Evolutionary conservation across 2,797 vertebrate genomes (phyloP).

Genomic region (Psittacula echo): DNA sequence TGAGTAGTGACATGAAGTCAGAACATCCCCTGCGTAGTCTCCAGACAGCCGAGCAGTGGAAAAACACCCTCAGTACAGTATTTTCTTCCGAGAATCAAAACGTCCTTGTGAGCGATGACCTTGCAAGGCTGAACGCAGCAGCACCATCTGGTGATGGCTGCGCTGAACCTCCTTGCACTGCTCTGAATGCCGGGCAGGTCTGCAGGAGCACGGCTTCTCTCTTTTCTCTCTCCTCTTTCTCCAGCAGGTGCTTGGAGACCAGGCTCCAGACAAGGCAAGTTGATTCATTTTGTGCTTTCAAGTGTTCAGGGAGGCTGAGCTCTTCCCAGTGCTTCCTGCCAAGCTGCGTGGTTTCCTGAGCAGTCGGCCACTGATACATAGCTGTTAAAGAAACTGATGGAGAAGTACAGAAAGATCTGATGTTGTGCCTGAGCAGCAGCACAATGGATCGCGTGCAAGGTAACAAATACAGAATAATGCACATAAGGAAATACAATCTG

Average conservation of each 20-base stretch:
- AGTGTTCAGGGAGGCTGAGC: background rate
- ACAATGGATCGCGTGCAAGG: background rate
- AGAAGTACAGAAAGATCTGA: background rate
- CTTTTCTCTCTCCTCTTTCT: background rate
- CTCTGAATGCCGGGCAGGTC: background rate
- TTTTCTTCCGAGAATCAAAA: background rate
- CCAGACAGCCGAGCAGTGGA: background rate
- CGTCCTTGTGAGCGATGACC: background rate
- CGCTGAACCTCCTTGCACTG: background rate
- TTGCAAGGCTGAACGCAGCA: constrained; percentile 28
- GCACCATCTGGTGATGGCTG: constrained; percentile 57
- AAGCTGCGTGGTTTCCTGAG: background rate
- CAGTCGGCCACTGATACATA: rapidly evolving
- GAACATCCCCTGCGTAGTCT: background rate
- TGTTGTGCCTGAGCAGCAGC: background rate
- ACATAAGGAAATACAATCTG: background rate
- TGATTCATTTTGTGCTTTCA: background rate
- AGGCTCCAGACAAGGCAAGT: background rate
- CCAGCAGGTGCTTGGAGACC: background rate
- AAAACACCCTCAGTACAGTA: background rate
- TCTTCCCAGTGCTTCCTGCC: background rate
- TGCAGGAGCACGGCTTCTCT: background rate
- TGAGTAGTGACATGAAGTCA: background rate
- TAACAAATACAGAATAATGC: background rate
- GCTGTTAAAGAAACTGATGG: background rate